These are phyloP conservation scores for Erpornis zantholeuca DNA, from an alignment of 2,113 vertebrate species.

Conservation along the genomic window DNA sequence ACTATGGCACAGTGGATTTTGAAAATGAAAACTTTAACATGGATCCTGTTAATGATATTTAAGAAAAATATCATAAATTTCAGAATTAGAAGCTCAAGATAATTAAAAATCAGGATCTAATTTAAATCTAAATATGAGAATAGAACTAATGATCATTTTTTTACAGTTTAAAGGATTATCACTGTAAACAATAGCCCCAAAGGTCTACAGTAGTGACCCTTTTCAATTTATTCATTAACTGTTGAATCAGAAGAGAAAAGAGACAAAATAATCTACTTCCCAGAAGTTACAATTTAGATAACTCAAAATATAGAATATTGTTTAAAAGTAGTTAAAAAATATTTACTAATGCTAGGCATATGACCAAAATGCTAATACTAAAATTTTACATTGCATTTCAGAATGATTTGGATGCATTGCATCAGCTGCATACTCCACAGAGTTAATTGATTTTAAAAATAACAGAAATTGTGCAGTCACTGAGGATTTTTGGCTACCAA, in stretches of 20 bases:
- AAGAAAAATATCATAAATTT: not conserved
- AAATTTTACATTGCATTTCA: not conserved
- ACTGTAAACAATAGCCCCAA: not conserved
- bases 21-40: not conserved
- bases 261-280: not conserved
- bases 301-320: not conserved
- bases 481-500: not conserved
- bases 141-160: not conserved
- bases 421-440: not conserved
- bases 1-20: not conserved
- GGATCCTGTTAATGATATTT: not conserved
- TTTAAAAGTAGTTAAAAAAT: not conserved
- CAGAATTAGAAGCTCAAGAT: not conserved
- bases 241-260: not conserved
- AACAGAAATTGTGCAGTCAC: not conserved
- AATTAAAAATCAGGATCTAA: not conserved
- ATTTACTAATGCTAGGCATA: not conserved
- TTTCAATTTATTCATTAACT: not conserved
- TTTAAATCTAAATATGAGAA: not conserved
- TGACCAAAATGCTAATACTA: not conserved
- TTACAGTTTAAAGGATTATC: not conserved
- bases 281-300: not conserved
- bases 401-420: not conserved
- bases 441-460: conserved; percentile 1
- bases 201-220: not conserved